A percentile compares a stretch with the other conserved stretches of the same genome.
Evolutionary conservation across 1,140 invertebrate species (phyloP).

Genomic region (Aphidius ervi): DNA sequence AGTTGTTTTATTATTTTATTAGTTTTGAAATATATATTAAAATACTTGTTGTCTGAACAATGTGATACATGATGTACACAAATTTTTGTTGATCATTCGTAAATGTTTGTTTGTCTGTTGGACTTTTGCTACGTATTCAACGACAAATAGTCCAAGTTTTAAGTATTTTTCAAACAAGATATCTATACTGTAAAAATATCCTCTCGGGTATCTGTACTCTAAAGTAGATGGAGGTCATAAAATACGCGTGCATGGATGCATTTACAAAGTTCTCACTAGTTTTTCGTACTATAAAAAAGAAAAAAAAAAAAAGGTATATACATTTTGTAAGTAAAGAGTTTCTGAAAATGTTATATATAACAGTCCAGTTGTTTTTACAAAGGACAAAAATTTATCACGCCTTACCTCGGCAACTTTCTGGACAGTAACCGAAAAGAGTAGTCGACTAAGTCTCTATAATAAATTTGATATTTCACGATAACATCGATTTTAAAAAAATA

Average conservation of each 20-base stretch:
- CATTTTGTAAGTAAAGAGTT: neutral
- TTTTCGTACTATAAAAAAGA: neutral
- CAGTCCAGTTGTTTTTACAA: conserved; percentile 35
- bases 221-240: conserved; percentile 33
- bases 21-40: no score
- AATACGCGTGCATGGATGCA: conserved; percentile 41
- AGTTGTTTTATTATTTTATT: no score
- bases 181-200: conserved; percentile 34
- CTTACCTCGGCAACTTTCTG: conserved; percentile 14
- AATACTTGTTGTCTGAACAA: no score
- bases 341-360: neutral
- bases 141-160: conserved; percentile 43
- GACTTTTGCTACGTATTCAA: conserved; percentile 25
- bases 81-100: neutral
- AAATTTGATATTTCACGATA: no score
- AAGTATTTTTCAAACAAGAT: conserved; percentile 42
- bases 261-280: conserved; percentile 29
- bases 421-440: conserved; percentile 2
- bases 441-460: no score
- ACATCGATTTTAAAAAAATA: no score
- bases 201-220: neutral
- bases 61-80: neutral
- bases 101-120: conserved; percentile 17
- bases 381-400: conserved; percentile 36
- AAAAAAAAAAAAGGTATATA: neutral